Evolutionary conservation across 2,888 invertebrate genomes (phyloP), one percentile per base, ranked within the genome.

Genomic region (Onthophagus sagittarius): DNA sequence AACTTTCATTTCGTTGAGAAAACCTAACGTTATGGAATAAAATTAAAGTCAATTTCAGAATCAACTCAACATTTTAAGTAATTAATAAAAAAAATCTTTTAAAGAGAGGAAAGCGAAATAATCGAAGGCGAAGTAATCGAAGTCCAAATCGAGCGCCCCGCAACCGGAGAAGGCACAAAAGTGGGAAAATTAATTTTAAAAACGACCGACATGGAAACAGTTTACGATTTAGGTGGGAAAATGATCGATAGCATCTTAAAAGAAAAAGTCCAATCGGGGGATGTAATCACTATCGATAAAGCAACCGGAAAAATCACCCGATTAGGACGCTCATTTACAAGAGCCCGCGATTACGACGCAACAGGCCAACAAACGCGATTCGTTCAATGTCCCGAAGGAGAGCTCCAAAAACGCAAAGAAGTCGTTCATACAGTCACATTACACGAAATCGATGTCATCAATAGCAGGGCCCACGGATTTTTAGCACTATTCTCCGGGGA

Each of bases 391-490:
- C 99, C 99, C 0, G 98, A 99, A 81, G 99, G 99, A 0, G 99
- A 99, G 85, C 87, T 99, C 7, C 99, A 99, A 87, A 99, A 99
- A 83, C 90, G 99, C 15, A 98, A 98, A 83, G 97, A 99, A 87
- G 97, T 95, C 0, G 97, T 98, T 0, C 99, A 99, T 84, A 99
- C 98, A 0, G 99, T 99, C 0, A 97, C 97, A 0, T 86, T 99
- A n/a, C 99, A 99, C 83, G 99, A 99, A 84, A 97, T 99, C 72
- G 99, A 99, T 84, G 99, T 99, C 4, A 99, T 99, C 82, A 99
- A 99, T 84, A 98, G 97, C 63, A 89, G 99, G 77, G 97, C 98
- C 0, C 98, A 99, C 83, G 99, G 99, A 0, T 99, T 99, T 83
- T 86, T 99, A 15, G 99, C 99, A 0, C 87, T 99, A 0, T 99